Evolutionary conservation across 2,888 invertebrate genomes (phyloP), one percentile per base, ranked within the genome.

Genomic region (Toxonevra muliebris): DNA sequence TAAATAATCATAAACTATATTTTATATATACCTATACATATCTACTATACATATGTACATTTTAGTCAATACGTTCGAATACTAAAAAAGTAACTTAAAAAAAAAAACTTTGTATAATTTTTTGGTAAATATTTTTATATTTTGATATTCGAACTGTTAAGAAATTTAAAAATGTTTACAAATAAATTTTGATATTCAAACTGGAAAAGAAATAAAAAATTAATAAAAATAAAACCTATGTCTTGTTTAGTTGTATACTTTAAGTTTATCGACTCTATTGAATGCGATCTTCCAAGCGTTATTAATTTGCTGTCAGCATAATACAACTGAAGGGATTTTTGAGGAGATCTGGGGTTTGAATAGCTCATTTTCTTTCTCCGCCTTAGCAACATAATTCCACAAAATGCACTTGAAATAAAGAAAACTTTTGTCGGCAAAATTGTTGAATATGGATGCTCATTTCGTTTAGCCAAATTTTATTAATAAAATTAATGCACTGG

Each of bases 1-100:
- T 65, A 65, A 52, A 52, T 54, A 61, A 57, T 60, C 15, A 66
- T 45, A 20, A 64, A 45, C 30, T 17, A 9, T 15, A 48, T 48
- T n/a, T 15, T 48, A 53, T 15, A 53, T 53, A 17, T 53, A 53
- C 15, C 7, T 53, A 50, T 30, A 43, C 30, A 55, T 15, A 64
- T 48, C 52, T 64, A n/a, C 15, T 63, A 64, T 45, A 55, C 50
- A 41, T 58, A 65, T 11, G 53, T 17, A 17, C 17, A 53, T 11
- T 48, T 48, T 48, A 48, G 48, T 13, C 30, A 48, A 48, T 48
- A n/a, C 11, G 3, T n/a, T 48, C 48, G 48, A 48, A 48, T 9
- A n/a, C 13, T 2, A 48, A 48, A 12, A 12, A 13, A 48, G 13
- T 48, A 2, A 48, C 13, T 4, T 5, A 5, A 48, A 48, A 13